Evolutionary conservation across 1,140 invertebrate genomes (phyloP).

Genomic region (Papilio xuthus): DNA sequence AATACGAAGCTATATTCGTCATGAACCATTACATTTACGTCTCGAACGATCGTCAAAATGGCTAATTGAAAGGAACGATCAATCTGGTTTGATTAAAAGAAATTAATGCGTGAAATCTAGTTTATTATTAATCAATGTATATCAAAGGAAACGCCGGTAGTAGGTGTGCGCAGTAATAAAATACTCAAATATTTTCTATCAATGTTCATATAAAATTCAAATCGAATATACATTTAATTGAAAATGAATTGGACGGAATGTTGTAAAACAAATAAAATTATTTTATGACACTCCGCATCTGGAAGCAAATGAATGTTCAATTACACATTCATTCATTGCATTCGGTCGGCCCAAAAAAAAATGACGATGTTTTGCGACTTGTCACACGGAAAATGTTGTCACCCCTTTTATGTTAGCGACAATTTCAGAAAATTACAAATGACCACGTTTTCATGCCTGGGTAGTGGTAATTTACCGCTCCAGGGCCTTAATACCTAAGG

Average conservation of each 20-base stretch:
- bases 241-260: background rate
- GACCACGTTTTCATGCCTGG: no score
- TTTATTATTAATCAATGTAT: conserved; percentile 38
- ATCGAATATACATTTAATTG: conserved; percentile 36
- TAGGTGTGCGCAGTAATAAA: conserved; percentile 32
- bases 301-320: background rate
- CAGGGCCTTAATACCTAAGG: no score
- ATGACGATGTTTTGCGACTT: no score
- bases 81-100: conserved; percentile 33
- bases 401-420: no score
- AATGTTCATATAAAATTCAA: conserved; percentile 29
- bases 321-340: no score
- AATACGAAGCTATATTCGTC: conserved; percentile 13
- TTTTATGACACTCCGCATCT: background rate
- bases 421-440: no score
- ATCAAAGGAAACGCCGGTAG: conserved; percentile 36
- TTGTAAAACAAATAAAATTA: conserved; percentile 8
- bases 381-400: no score
- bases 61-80: conserved; percentile 35
- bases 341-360: no score
- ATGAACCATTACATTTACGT: conserved; percentile 5
- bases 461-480: no score
- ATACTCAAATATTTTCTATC: conserved; percentile 36
- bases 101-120: conserved; percentile 40
- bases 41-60: background rate